Base-by-base conservation (phyloP, 2,888 invertebrate species). In the Acronicta leporina region DNA sequence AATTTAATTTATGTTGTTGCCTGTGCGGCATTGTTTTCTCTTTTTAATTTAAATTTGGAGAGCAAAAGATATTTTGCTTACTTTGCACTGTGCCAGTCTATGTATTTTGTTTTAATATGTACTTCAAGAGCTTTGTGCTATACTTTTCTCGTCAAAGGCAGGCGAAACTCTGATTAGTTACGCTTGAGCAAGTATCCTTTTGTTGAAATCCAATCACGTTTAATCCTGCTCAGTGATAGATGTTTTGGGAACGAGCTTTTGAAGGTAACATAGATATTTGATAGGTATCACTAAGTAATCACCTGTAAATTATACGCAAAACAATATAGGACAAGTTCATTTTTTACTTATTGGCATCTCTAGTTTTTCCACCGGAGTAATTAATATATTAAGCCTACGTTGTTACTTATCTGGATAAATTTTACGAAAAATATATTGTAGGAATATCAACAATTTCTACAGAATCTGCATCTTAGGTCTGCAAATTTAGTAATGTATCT, bases 201-300 rank as follows among this genome's bases (percentile, higher is more conserved):
- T 66, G 68, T 67, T 41, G 40, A 56, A 66, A 77, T 72, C 63
- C 61, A 77, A 76, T 76, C 77, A 66, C 58, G 66, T 50, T 58
- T 43, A 61, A 49, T 52, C 52, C 49, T 45, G 41, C 20, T 51
- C 44, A 43, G 57, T 63, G 57, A 70, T 70, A 60, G 64, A 73
- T 67, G 54, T 61, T 72, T 55, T 51, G 64, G 41, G 33, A 54
- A 47, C 54, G 40, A 63, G 51, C 27, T 33, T 65, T 51, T 40
- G 45, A 41, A 35, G 14, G 44, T 47, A 56, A 16, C 27, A 30
- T 42, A 52, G 44, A 44, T 55, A 48, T 63, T 70, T 70, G 33
- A 57, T 49, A 50, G 64, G 42, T 33, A 42, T 64, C 50, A 56
- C 16, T 4, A 30, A 69, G 25, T 55, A 67, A 43, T 43, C 38